A percentile compares a stretch with the other conserved stretches of the same genome.
Conservation (phyloP, 2,888 invertebrate species). For the Eupithecia subfuscata region DNA sequence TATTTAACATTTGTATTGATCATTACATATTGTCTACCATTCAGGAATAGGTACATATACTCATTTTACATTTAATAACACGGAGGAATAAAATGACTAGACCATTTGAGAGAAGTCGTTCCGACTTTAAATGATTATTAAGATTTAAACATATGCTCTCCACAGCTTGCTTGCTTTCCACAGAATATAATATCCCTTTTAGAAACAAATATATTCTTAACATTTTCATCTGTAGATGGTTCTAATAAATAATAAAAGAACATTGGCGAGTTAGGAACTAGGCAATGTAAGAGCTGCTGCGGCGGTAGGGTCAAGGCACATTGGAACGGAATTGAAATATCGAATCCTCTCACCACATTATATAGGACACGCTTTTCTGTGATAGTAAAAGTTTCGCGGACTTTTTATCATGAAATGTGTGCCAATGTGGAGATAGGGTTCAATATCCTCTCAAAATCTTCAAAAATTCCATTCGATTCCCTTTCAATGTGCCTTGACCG, state of each 20-base stretch:
- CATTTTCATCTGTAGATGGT: background rate
- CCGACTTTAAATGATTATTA: conserved; percentile 44
- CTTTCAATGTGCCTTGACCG: background rate
- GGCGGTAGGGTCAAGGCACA: background rate
- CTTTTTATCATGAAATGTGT: background rate
- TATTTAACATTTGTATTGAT: conserved; percentile 79
- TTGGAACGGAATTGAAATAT: background rate
- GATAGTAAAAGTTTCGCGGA: background rate
- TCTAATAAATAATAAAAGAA: background rate
- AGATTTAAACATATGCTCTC: background rate
- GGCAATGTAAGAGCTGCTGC: background rate
- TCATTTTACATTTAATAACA: conserved; percentile 70
- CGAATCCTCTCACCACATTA: background rate
- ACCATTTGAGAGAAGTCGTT: conserved; percentile 76
- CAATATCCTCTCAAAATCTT: background rate
- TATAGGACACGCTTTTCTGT: background rate
- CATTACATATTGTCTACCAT: conserved; percentile 80
- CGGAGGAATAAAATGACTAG: conserved; percentile 82
- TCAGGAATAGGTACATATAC: conserved; percentile 67
- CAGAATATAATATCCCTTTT: background rate
- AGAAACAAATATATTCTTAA: background rate
- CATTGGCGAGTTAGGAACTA: background rate
- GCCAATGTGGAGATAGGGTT: background rate
- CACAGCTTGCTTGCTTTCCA: conserved; percentile 7
- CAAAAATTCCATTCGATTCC: background rate